A percentile compares a stretch with the other conserved stretches of the same genome.
Conservation (phyloP, 2,797 vertebrate species). For the Ctenopoma kingsleyae region DNA sequence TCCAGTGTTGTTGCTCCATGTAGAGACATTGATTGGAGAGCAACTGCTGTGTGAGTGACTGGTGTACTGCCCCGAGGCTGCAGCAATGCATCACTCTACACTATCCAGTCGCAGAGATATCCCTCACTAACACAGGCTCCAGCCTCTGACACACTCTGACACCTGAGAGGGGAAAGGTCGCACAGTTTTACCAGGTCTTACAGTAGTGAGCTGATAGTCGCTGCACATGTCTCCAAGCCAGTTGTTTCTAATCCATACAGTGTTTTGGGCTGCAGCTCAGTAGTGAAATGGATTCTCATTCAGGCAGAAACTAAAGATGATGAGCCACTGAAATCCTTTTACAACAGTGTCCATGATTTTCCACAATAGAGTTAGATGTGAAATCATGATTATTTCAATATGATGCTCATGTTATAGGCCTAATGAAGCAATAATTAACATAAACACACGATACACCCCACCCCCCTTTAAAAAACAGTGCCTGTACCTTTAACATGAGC, state of each 20-base stretch:
- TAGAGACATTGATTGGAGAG: conserved; percentile 76
- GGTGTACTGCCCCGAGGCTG: conserved; percentile 73
- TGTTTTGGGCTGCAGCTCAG: conserved; percentile 7
- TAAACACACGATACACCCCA: neutral
- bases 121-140: conserved; percentile 49
- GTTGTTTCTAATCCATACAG: conserved; percentile 9
- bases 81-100: conserved; percentile 77
- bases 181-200: conserved; percentile 22
- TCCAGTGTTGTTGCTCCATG: conserved; percentile 53
- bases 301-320: neutral
- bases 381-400: conserved; percentile 6
- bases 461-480: conserved; percentile 3
- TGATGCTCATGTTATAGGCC: neutral
- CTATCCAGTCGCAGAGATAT: conserved; percentile 56
- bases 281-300: conserved; percentile 16
- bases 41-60: conserved; percentile 75
- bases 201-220: conserved; percentile 15
- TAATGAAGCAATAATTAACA: conserved; percentile 9
- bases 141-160: conserved; percentile 32
- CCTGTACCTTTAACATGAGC: conserved; percentile 42
- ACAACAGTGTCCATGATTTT: too few relatives aligned
- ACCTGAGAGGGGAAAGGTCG: conserved; percentile 25
- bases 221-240: conserved; percentile 16
- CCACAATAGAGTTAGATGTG: neutral
- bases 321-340: conserved; percentile 1